Evolutionary conservation across 2,888 invertebrate genomes (phyloP), one percentile per base, ranked within the genome.

Genomic region (Orthosia incerta): DNA sequence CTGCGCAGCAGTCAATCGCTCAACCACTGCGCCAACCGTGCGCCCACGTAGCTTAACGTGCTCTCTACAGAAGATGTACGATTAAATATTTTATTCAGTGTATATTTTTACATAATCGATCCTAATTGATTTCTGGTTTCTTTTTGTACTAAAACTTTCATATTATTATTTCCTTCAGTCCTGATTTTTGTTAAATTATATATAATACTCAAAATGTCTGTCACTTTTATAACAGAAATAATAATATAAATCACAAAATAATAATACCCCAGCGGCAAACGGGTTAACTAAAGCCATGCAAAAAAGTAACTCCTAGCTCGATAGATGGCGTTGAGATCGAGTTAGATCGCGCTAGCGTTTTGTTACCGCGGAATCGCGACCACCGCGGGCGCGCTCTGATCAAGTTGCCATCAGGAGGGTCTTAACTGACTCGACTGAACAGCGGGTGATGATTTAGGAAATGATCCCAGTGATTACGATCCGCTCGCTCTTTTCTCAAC

Each of bases 351-450:
- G 87, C 74, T 90, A 89, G 85, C 84, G 88, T 86, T 87, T 82
- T 66, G 71, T 80, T 74, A 64, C 63, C 62, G 51, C 45, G 20
- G 60, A 70, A 69, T 57, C 72, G 61, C 74, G 83, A 85, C 82
- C 26, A 59, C 26, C 1, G 16, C 20, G n/a, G 31, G 20, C 39
- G 51, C 5, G 9, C 12, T 0, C 0, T 1, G 3, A 0, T 0
- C 0, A 2, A 2, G 12, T 85, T 91, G 94, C 93, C 94, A 93
- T 94, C 93, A 93, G 93, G 23, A 86, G 90, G 95, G 95, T 95
- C 95, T 94, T 95, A 95, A 95, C 95, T 95, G 95, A 95, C 95
- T 96, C 95, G 95, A 96, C 95, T 95, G 95, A 95, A 95, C 95
- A 95, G 96, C 93, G 95, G 89, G 85, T 96, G 95, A 95, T 95